Base-by-base conservation (phyloP, 2,797 vertebrate species). In the Cossypha dichroa region DNA sequence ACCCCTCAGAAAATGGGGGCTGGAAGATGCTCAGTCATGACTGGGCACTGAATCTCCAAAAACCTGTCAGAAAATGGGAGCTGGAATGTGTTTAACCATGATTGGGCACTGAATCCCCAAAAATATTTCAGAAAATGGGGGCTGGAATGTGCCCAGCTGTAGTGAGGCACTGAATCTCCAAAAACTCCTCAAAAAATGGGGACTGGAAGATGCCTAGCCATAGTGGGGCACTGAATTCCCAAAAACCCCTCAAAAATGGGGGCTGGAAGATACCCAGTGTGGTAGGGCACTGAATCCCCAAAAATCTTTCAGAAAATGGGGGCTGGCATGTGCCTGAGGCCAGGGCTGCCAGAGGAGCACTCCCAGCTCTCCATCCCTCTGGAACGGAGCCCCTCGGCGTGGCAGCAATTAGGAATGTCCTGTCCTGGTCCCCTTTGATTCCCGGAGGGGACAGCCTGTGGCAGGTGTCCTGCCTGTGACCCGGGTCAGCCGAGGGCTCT, bases 401-500 rank as follows among this genome's bases (percentile, higher is more conserved):
- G 5, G 51, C 84, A 60, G 76, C 93, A 59, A 90, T 89, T 56
- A 77, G 94, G 77, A 81, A 66, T 6, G 43, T 28, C 73, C 77
- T 41, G 46, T 43, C 5, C n/a, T 3, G 5, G 40, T 80, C 51
- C 80, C 88, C 77, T 88, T 58, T 56, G 89, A 77, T 13, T 87
- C 79, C 58, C 16, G 13, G 8, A 11, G 31, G 70, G 88, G 60
- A 49, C 91, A 33, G 82, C 60, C 93, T 29, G 94, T 88, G 94
- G 91, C 97, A 97, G 96, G 94, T 97, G 97, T 97, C 97, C 67
- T 90, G 96, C 95, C 96, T 94, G 91, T 91, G 94, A 94, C 94
- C 92, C 21, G 6, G 94, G 58, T 93, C 95, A 92, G 0, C 4
- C 64, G 15, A 78, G 94, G 95, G 92, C 95, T 97, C 92, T 91